Evolutionary conservation across 2,797 vertebrate species (phyloP).

Genomic region (Kryptopterus vitreolus): DNA sequence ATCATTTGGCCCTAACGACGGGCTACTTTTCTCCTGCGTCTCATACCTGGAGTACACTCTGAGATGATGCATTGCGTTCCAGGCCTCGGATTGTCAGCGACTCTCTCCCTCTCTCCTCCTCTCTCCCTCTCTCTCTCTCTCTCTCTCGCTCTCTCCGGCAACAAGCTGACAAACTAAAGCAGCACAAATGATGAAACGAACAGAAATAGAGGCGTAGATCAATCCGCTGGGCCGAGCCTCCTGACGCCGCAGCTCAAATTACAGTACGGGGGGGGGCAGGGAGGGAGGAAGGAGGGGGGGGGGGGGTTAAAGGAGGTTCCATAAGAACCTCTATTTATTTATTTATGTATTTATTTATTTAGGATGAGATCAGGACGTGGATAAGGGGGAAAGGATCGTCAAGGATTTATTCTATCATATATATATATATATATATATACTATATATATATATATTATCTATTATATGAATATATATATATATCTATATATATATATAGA

Average conservation of each 20-base stretch:
- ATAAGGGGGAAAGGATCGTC: neutral
- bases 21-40: slow-evolving; percentile 11
- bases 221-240: slow-evolving; percentile 39
- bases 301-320: slow-evolving; percentile 1
- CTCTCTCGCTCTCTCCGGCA: slow-evolving; percentile 27
- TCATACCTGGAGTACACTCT: slow-evolving; percentile 14
- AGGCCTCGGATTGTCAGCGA: slow-evolving; percentile 27
- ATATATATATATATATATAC: too few relatives aligned
- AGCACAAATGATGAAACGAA: slow-evolving; percentile 58
- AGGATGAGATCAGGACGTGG: neutral
- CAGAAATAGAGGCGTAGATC: slow-evolving; percentile 54
- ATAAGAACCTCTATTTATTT: slow-evolving; percentile 9
- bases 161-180: slow-evolving; percentile 42
- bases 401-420: too few relatives aligned
- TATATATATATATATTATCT: too few relatives aligned
- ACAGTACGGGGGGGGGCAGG: slow-evolving; percentile 5
- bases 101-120: slow-evolving; percentile 26
- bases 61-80: slow-evolving; percentile 33
- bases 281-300: too few relatives aligned
- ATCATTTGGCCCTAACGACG: slow-evolving; percentile 47
- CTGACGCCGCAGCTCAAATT: slow-evolving; percentile 29
- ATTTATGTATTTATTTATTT: neutral
- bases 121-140: too few relatives aligned
- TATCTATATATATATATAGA: too few relatives aligned
- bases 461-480: too few relatives aligned